Base-by-base conservation (phyloP, 2,113 vertebrate species). In the Hiodon tergisus region DNA sequence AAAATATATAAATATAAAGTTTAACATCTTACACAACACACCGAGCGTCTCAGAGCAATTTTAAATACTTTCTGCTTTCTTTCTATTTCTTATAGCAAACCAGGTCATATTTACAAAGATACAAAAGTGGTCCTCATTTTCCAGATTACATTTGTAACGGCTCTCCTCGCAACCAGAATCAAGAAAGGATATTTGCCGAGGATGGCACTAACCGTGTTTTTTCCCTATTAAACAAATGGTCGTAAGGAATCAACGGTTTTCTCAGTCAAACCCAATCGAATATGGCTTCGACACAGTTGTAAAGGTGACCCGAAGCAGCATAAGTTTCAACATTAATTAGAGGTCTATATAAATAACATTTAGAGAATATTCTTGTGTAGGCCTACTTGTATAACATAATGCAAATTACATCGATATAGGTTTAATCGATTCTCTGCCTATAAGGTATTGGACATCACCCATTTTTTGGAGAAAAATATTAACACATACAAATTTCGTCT, bases 1-100 rank as follows among this genome's bases (percentile, higher is more conserved):
- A 73, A 76, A 47, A 81, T 93, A 90, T 93, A 94, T 90, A 92
- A 88, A 91, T 87, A 90, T 90, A 91, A 87, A 89, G 86, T 85
- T 87, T 88, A 88, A 89, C 83, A 78, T 87, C 76, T 87, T 76
- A 85, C 88, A 90, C 88, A 81, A 87, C 89, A 91, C 86, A 89
- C 87, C 87, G 78, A 76, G 82, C 75, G 71, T 76, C 72, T 65
- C 73, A 74, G 90, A 89, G 86, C 87, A 81, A 88, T 84, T 88
- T 90, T 90, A 89, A 90, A 91, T 92, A 90, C 82, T 82, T 4
- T 75, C 57, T 67, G 8, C 68, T 62, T 69, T 82, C 69, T 71
- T 57, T 69, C n/a, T n/a, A 61, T 50, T 71, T 77, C 81, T 83
- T 84, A 76, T 66, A 73, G 74, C 81, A 86, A 87, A 87, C 83